Percentiles rank a stretch among this genome's conserved stretches.
Evolutionary conservation across 2,113 vertebrate species (phyloP).

Genomic region (Acrocephalus arundinaceus): DNA sequence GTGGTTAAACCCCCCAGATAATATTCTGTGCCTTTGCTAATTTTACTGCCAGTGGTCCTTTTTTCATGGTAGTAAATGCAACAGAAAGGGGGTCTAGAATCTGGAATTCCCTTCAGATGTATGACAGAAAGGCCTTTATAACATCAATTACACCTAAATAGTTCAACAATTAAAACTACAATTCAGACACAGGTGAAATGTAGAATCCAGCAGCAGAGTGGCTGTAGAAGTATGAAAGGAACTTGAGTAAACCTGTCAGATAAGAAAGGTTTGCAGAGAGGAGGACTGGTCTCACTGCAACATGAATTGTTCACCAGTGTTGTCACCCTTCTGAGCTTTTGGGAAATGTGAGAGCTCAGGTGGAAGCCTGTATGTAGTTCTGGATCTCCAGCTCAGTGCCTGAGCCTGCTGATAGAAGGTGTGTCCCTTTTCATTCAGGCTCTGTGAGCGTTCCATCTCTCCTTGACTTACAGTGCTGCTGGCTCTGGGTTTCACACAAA

Average conservation of each 20-base stretch:
- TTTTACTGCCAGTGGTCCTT: background rate
- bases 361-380: background rate
- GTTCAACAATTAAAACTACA: background rate
- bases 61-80: background rate
- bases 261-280: background rate
- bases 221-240: background rate
- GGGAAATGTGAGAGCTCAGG: background rate
- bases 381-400: background rate
- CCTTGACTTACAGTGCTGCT: background rate
- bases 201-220: background rate
- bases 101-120: background rate
- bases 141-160: background rate
- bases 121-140: background rate
- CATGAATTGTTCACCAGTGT: background rate
- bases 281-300: background rate
- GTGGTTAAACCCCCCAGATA: background rate
- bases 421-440: background rate
- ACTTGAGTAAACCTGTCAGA: background rate
- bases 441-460: background rate
- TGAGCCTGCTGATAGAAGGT: background rate
- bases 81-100: background rate
- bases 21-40: background rate
- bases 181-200: background rate
- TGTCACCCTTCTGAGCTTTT: background rate
- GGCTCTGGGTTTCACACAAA: background rate